A percentile compares a stretch with the other conserved stretches of the same genome.
Evolutionary conservation across 2,888 invertebrate genomes (phyloP).

Genomic region (Sinohyriopsis cumingii): DNA sequence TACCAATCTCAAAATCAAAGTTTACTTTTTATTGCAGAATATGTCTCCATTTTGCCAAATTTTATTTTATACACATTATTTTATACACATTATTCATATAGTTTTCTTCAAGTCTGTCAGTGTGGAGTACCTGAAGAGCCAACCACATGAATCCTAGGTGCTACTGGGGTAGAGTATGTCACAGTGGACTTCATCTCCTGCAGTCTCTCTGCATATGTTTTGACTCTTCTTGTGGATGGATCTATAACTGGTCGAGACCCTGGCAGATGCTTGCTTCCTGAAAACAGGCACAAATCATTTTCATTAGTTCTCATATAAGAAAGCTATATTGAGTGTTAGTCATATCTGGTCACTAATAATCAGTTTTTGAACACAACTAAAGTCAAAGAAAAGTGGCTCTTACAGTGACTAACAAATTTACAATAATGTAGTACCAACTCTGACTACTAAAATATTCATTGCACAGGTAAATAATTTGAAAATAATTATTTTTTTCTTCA

Average conservation of each 20-base stretch:
- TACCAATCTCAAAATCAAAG: no score
- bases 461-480: no score
- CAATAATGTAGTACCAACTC: background rate
- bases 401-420: background rate
- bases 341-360: no score
- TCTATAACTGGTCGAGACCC: conserved; percentile 25
- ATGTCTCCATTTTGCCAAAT: no score
- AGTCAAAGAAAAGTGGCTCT: conserved; percentile 2
- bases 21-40: no score
- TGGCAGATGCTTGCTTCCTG: conserved; percentile 40
- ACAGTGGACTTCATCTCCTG: conserved; percentile 63
- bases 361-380: no score
- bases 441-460: background rate
- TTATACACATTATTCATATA: no score
- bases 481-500: no score
- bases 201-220: conserved; percentile 66
- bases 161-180: conserved; percentile 51
- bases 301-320: background rate
- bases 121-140: conserved; percentile 33
- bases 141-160: conserved; percentile 41
- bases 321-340: no score
- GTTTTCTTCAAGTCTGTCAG: no score
- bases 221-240: conserved; percentile 50
- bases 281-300: background rate
- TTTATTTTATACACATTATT: no score